phyloP scores from a whole-genome alignment of 2,113 vertebrate genomes.

The Sigmodon hispidus region DNA sequence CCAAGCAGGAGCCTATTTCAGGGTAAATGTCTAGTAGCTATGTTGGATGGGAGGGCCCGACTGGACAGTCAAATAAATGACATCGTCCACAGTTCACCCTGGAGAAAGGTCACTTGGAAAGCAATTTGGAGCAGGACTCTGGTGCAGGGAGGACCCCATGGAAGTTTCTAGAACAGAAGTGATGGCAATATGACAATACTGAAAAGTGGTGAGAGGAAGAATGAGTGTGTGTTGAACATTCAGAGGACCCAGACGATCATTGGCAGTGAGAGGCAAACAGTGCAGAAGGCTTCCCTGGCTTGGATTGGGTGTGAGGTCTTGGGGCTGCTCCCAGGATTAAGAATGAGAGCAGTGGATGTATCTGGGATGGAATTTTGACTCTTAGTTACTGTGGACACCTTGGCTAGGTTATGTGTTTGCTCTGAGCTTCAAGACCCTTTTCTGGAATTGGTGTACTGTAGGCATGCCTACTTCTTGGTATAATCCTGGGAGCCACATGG shows the following conservation, averaged over 20 bases:
- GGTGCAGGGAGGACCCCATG: neutral
- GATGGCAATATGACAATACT: neutral
- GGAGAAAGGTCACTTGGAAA: neutral
- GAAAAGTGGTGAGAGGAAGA: neutral
- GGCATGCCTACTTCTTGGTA: neutral
- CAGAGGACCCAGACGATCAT: neutral
- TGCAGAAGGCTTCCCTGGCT: neutral
- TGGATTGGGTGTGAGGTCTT: neutral
- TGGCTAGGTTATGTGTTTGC: neutral
- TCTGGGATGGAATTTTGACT: neutral
- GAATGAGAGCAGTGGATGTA: neutral
- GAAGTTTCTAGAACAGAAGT: neutral
- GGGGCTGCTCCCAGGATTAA: neutral
- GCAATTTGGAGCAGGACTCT: neutral
- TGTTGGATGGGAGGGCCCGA: neutral
- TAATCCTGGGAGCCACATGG: neutral
- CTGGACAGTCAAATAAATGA: neutral
- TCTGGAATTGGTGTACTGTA: neutral
- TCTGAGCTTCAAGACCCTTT: neutral
- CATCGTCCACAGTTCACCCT: neutral
- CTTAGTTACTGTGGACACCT: neutral
- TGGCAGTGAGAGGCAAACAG: neutral
- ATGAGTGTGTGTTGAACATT: neutral
- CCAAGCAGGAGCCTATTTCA: neutral
- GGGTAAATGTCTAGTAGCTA: neutral